Evolutionary conservation across 2,888 invertebrate species (phyloP), one percentile per base, ranked within the genome.

Genomic region (Seira ritae): DNA sequence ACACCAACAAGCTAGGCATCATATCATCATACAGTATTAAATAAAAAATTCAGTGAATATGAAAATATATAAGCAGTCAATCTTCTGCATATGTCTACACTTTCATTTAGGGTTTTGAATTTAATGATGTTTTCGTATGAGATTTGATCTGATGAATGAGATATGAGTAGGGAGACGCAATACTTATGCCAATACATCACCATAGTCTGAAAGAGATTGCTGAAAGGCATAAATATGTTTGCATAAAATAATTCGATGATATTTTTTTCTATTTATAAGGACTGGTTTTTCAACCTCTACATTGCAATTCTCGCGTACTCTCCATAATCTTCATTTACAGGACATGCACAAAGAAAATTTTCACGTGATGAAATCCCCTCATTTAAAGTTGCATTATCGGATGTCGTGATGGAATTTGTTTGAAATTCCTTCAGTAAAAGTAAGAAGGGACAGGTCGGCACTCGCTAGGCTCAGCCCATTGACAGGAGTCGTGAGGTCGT

Each of bases 281-380:
- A 79, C 79, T 68, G 79, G 79, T 79, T 79, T 79, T 79, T 79
- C 79, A 79, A 79, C 79, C 72, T 79, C 68, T n/a, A n/a, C n/a
- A n/a, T n/a, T 79, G 73, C 79, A 72, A 79, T 79, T 68, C 50
- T n/a, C n/a, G n/a, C n/a, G n/a, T n/a, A n/a, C n/a, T n/a, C n/a
- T n/a, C n/a, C n/a, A n/a, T n/a, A n/a, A 72, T 72, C 68, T 67
- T 72, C 24, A 22, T 62, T 65, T 42, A 42, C 42, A 42, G 4
- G 12, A 42, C 42, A 42, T 8, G 12, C 4, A 42, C 42, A 42
- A 42, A 8, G 42, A 42, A 12, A 8, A 42, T 8, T 42, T 12
- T 42, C 42, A 42, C 42, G 42, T 42, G 60, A 72, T 17, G 62
- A 62, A 72, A 19, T 71, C n/a, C 23, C n/a, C 55, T 46, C 8